A percentile compares a stretch with the other conserved stretches of the same genome.
Evolutionary conservation across 2,888 invertebrate genomes (phyloP).

Genomic region (Copidosoma aretas): DNA sequence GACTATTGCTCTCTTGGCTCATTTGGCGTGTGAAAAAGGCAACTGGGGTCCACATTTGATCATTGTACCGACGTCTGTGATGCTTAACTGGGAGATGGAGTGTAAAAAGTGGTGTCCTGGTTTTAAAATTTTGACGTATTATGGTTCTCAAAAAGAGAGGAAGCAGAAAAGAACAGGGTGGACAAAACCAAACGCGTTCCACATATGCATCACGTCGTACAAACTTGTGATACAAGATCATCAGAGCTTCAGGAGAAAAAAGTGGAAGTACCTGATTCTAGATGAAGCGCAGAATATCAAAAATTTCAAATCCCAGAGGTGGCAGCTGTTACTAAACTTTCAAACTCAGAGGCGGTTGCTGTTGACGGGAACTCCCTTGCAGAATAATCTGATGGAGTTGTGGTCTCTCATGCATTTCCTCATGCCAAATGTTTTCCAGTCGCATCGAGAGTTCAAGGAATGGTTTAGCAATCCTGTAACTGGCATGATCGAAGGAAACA

Average conservation of each 20-base stretch:
- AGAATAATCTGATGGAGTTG: slow-evolving; percentile 95
- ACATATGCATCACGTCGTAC: slow-evolving; percentile 97
- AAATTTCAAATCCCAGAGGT: slow-evolving; percentile 98
- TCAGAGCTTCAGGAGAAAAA: slow-evolving; percentile 93
- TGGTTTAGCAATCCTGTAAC: slow-evolving; percentile 99
- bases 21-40: slow-evolving; percentile 88
- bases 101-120: slow-evolving; percentile 99
- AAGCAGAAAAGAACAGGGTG: slow-evolving; percentile 91
- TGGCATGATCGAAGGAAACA: slow-evolving; percentile 93
- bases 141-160: slow-evolving; percentile 94
- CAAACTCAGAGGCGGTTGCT: slow-evolving; percentile 90
- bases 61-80: slow-evolving; percentile 98
- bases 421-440: slow-evolving; percentile 96
- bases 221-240: slow-evolving; percentile 98
- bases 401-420: slow-evolving; percentile 99
- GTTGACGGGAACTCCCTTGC: slow-evolving; percentile 93
- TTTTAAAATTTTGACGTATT: slow-evolving; percentile 98
- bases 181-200: slow-evolving; percentile 99
- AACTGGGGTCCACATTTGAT: slow-evolving; percentile 99
- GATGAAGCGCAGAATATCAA: slow-evolving; percentile 99
- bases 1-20: slow-evolving; percentile 92
- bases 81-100: slow-evolving; percentile 99
- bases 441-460: slow-evolving; percentile 94
- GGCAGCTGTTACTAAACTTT: slow-evolving; percentile 96
- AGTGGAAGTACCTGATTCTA: slow-evolving; percentile 97